Evolutionary conservation across 2,888 invertebrate species (phyloP).

Genomic region (Eupithecia centaureata): DNA sequence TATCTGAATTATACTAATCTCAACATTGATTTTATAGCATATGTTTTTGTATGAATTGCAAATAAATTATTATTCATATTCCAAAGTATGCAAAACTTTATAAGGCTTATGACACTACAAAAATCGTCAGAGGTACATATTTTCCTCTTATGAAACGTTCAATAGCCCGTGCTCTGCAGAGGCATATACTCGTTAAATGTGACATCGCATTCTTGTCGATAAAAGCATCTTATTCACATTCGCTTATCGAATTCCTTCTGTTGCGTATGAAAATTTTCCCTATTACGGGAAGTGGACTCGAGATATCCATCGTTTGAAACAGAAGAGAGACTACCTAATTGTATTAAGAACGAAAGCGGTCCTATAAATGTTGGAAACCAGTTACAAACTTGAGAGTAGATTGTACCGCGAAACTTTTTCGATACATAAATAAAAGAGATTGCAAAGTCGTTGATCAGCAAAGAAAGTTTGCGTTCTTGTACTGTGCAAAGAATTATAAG

Average conservation of each 20-base stretch:
- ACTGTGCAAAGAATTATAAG: conserved; percentile 71
- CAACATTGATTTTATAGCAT: neutral
- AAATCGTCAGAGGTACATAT: neutral
- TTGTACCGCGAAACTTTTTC: conserved; percentile 21
- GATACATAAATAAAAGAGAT: conserved; percentile 34
- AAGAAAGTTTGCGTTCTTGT: conserved; percentile 58
- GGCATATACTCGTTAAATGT: conserved; percentile 9
- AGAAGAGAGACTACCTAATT: neutral
- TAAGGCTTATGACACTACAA: neutral
- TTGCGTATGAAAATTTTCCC: conserved; percentile 16
- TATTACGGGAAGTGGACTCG: conserved; percentile 16
- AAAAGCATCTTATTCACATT: conserved; percentile 22
- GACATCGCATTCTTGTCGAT: conserved; percentile 26
- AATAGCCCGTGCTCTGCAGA: neutral
- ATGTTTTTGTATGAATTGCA: neutral
- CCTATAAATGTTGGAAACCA: conserved; percentile 3
- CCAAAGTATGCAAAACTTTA: neutral
- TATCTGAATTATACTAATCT: neutral
- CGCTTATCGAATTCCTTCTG: conserved; percentile 23
- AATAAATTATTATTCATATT: neutral
- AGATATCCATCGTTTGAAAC: conserved; percentile 8
- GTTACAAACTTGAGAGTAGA: conserved; percentile 13
- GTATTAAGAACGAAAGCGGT: neutral
- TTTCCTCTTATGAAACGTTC: neutral
- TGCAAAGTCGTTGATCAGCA: conserved; percentile 29